Conservation (phyloP, 2,113 vertebrate species). For the Heterocephalus glaber region DNA sequence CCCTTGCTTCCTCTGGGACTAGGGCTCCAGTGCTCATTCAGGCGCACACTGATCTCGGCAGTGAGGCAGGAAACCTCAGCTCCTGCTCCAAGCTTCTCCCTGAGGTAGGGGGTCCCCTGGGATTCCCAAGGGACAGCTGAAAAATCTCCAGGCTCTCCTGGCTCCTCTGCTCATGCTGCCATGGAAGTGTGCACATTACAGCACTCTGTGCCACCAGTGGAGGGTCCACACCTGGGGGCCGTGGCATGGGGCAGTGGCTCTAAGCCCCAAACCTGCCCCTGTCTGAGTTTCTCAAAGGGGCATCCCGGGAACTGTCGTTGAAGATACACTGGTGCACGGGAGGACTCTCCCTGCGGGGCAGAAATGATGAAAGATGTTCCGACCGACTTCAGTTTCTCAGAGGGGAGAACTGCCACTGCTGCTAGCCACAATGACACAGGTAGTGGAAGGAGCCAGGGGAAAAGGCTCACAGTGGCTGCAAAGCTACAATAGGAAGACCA, state of each 20-base stretch:
- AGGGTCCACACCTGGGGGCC: background rate
- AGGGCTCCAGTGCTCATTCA: background rate
- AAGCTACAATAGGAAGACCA: rapidly evolving
- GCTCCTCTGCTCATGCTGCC: background rate
- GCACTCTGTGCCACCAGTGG: too few relatives aligned
- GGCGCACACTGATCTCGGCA: background rate
- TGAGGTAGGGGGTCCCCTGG: rapidly evolving
- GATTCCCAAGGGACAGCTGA: background rate
- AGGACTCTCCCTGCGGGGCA: rapidly evolving
- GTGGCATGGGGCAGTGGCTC: rapidly evolving
- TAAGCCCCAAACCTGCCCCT: background rate
- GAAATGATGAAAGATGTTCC: background rate
- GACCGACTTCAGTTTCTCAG: background rate
- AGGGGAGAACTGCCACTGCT: rapidly evolving
- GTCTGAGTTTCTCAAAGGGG: rapidly evolving
- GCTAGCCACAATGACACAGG: rapidly evolving
- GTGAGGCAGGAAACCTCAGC: background rate
- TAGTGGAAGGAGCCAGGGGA: background rate
- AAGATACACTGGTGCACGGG: rapidly evolving
- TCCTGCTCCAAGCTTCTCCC: background rate
- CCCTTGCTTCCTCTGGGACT: background rate
- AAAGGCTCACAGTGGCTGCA: background rate
- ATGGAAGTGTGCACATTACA: too few relatives aligned
- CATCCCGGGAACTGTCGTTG: rapidly evolving
- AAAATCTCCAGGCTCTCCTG: background rate